phyloP scores from a whole-genome alignment of 2,888 invertebrate genomes.

The Nomada ferruginata region DNA sequence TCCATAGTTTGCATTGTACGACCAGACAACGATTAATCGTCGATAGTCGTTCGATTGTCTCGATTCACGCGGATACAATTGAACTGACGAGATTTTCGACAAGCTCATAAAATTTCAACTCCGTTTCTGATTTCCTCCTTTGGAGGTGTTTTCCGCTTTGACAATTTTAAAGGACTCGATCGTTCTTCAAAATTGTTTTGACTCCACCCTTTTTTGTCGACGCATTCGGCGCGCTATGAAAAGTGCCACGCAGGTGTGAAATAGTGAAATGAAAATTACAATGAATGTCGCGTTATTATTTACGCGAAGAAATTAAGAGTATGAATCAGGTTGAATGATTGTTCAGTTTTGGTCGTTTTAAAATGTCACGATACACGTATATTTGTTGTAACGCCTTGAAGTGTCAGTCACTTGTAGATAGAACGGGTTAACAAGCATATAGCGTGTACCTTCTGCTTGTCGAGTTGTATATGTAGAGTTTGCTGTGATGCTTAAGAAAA shows the following conservation, averaged over 20 bases:
- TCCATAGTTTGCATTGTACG: neutral
- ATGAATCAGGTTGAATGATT: neutral
- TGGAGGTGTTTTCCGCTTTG: neutral
- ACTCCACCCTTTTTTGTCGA: neutral
- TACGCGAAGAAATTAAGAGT: neutral
- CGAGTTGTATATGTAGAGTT: neutral
- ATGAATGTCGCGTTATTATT: neutral
- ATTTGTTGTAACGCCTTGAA: neutral
- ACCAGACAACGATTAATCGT: slow-evolving; percentile 6
- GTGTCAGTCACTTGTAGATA: slow-evolving; percentile 1
- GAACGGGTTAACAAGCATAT: slow-evolving; percentile 2
- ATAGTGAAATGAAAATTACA: neutral
- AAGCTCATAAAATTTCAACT: neutral
- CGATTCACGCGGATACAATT: slow-evolving; percentile 16
- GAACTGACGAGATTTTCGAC: slow-evolving; percentile 11
- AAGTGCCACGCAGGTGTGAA: neutral
- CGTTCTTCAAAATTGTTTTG: slow-evolving; percentile 3
- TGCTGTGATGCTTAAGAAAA: neutral
- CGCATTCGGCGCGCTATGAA: neutral
- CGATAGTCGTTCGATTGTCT: slow-evolving; percentile 16
- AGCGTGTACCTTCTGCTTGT: neutral
- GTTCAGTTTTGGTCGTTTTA: neutral
- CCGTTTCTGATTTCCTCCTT: neutral
- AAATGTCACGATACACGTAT: slow-evolving; percentile 4
- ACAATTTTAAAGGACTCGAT: slow-evolving; percentile 10